phyloP scores from a whole-genome alignment of 2,888 invertebrate genomes.

The Orthosia cruda region DNA sequence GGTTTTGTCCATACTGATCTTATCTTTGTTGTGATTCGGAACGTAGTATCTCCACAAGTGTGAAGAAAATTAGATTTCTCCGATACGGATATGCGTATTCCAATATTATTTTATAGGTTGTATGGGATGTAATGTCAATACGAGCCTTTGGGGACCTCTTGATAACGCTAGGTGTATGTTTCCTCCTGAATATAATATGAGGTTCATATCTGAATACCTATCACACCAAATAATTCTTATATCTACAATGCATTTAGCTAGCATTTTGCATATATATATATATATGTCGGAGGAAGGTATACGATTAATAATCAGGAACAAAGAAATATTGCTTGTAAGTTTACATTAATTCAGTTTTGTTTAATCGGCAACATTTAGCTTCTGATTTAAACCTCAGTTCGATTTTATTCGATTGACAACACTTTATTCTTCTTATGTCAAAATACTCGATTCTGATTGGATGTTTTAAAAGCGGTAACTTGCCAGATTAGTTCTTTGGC shows the following conservation, averaged over 20 bases:
- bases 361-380: no score
- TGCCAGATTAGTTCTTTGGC: no score
- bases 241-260: not conserved
- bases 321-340: no score
- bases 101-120: constrained; percentile 39
- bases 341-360: no score
- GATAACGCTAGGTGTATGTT: not conserved
- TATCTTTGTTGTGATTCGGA: constrained; percentile 3
- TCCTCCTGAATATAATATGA: not conserved
- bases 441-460: no score
- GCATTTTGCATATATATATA: no score
- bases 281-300: no score
- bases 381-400: no score
- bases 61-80: constrained; percentile 43
- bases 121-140: constrained; percentile 30
- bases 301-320: no score
- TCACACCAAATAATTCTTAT: not conserved
- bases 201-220: not conserved
- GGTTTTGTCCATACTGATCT: constrained; percentile 9
- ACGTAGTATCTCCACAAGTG: constrained; percentile 28
- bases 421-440: no score
- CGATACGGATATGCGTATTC: constrained; percentile 31
- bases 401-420: no score
- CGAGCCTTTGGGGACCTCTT: constrained; percentile 7
- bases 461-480: no score